Conservation (phyloP, 1,140 invertebrate species). For the Ceratosolen fusciceps region DNA sequence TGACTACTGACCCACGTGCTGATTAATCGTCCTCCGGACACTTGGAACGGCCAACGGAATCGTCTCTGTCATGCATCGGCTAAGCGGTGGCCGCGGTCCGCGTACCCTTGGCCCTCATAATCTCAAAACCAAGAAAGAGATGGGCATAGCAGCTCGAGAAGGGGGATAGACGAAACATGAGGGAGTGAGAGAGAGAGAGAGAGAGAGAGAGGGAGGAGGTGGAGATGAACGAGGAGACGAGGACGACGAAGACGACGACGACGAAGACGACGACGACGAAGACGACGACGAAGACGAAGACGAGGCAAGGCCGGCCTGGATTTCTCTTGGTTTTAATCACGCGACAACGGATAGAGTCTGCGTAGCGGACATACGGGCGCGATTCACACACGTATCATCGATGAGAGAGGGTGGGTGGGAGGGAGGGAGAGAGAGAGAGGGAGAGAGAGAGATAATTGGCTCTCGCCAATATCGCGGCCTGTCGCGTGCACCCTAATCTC, state of each 20-base stretch:
- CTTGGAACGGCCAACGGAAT: not conserved
- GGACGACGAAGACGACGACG: too few species aligned
- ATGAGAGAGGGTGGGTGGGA: not conserved
- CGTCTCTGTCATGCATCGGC: not conserved
- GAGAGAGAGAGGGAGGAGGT: not conserved
- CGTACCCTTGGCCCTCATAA: not conserved
- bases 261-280: too few species aligned
- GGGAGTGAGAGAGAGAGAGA: not conserved
- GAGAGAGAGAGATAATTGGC: not conserved
- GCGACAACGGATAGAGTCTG: not conserved
- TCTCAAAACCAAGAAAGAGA: not conserved
- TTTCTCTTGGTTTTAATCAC: not conserved
- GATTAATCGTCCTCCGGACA: slow-evolving; percentile 5
- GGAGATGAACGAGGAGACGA: too few species aligned
- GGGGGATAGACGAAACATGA: not conserved
- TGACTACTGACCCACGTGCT: not conserved
- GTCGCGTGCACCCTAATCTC: slow-evolving; percentile 14
- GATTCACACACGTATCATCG: not conserved
- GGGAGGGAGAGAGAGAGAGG: not conserved
- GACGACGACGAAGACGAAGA: too few species aligned
- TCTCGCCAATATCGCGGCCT: not conserved
- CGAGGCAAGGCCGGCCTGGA: not conserved
- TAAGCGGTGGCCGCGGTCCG: not conserved
- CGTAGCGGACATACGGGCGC: not conserved
- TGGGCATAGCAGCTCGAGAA: not conserved